Evolutionary conservation across 2,113 vertebrate species (phyloP).

Genomic region (Hepsetus odoe): DNA sequence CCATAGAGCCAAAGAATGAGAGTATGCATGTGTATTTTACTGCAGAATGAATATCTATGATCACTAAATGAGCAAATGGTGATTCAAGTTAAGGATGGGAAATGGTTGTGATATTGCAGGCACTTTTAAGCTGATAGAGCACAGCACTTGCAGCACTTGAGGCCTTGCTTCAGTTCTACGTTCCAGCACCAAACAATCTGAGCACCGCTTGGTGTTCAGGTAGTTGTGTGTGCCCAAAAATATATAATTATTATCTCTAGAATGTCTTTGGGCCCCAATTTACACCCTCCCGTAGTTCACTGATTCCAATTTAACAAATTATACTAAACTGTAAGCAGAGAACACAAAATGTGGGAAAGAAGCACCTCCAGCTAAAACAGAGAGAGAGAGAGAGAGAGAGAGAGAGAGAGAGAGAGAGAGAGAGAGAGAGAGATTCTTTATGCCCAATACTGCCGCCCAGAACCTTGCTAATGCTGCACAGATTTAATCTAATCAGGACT

Average conservation of each 20-base stretch:
- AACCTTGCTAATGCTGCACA: neutral
- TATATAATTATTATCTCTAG: neutral
- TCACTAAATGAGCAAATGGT: neutral
- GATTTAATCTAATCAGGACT: constrained; percentile 22
- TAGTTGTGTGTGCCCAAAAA: neutral
- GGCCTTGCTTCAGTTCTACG: constrained; percentile 22
- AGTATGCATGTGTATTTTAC: too few relatives aligned
- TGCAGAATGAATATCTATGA: too few relatives aligned
- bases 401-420: neutral
- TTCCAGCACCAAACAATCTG: neutral
- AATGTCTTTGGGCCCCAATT: neutral
- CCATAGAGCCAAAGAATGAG: too few relatives aligned
- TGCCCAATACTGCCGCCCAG: neutral
- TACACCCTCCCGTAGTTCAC: neutral
- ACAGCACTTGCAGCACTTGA: constrained; percentile 17
- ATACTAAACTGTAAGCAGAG: constrained; percentile 24
- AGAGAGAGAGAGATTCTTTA: neutral
- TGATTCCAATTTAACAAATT: constrained; percentile 17
- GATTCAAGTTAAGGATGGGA: neutral
- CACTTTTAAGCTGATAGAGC: neutral
- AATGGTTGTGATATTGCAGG: neutral
- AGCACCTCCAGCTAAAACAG: neutral
- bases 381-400: neutral
- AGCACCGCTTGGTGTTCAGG: neutral
- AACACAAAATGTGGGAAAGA: neutral